These are phyloP conservation scores for Pangasius macronema DNA, from an alignment of 2,797 vertebrate genomes.

Conservation along the genomic window DNA sequence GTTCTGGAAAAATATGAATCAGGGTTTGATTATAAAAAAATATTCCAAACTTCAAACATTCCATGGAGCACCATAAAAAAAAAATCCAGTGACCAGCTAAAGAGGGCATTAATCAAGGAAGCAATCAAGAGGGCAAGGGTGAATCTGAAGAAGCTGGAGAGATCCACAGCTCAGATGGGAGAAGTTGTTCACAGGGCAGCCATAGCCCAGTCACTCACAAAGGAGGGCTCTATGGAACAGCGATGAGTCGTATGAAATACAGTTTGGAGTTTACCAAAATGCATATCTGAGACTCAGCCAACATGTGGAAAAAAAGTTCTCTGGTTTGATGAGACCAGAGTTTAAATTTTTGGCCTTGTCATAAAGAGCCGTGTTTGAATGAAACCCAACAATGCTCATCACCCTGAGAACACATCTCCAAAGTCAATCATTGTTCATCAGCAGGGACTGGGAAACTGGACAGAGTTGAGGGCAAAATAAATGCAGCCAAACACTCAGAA, in stretches of 20 bases:
- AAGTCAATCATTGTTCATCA: background rate
- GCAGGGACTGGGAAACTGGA: background rate
- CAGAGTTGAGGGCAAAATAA: background rate
- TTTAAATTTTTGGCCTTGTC: background rate
- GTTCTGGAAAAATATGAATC: background rate
- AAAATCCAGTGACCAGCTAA: background rate
- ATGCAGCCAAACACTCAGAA: background rate
- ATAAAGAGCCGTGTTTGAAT: background rate
- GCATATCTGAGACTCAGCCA: background rate
- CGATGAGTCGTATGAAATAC: background rate
- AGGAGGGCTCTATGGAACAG: background rate
- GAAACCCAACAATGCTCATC: background rate
- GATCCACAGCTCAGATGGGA: background rate
- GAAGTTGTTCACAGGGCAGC: background rate
- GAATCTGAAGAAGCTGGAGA: background rate
- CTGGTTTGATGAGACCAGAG: background rate
- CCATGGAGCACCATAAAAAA: background rate
- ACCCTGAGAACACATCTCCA: background rate
- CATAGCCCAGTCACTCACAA: background rate
- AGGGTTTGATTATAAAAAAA: background rate
- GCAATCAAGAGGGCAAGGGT: background rate
- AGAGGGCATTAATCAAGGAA: background rate
- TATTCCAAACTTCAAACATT: background rate
- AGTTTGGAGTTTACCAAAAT: background rate
- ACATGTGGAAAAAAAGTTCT: background rate